Evolutionary conservation across 2,888 invertebrate genomes (phyloP).

Genomic region (Thera obeliscata): DNA sequence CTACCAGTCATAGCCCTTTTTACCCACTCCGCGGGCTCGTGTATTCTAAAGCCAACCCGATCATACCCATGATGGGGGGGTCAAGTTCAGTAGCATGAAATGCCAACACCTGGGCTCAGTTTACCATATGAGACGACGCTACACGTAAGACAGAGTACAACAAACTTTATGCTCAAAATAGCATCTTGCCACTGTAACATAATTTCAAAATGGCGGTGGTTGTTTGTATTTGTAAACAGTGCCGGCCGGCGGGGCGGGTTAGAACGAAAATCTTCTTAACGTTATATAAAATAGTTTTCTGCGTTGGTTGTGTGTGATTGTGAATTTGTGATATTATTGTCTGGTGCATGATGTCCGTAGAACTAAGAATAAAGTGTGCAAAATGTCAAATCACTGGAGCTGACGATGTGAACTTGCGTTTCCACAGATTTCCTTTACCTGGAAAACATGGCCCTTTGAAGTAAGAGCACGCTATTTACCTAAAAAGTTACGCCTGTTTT

Average conservation of each 20-base stretch:
- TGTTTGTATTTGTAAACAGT: no score
- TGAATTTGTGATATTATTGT: no score
- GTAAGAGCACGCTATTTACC: constrained; percentile 1
- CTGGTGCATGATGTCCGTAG: background rate
- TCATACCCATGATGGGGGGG: background rate
- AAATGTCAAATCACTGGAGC: constrained; percentile 1
- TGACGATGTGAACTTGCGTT: background rate
- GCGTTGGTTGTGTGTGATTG: no score
- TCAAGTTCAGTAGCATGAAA: background rate
- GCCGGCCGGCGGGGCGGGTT: no score
- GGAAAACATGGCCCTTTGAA: constrained; percentile 5
- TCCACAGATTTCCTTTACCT: constrained; percentile 2
- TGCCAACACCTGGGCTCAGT: background rate
- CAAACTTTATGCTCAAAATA: background rate
- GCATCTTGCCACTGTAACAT: no score
- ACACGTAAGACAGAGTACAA: background rate
- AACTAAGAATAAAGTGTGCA: background rate
- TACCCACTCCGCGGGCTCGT: background rate
- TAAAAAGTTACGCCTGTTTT: background rate
- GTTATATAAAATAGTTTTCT: no score
- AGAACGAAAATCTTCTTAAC: no score
- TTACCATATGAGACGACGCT: no score
- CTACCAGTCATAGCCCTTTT: no score
- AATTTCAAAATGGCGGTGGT: no score
- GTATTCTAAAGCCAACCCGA: background rate